These are phyloP conservation scores for Rotaria sp. DNA, from an alignment of 2,888 invertebrate species.

Conservation along the genomic window DNA sequence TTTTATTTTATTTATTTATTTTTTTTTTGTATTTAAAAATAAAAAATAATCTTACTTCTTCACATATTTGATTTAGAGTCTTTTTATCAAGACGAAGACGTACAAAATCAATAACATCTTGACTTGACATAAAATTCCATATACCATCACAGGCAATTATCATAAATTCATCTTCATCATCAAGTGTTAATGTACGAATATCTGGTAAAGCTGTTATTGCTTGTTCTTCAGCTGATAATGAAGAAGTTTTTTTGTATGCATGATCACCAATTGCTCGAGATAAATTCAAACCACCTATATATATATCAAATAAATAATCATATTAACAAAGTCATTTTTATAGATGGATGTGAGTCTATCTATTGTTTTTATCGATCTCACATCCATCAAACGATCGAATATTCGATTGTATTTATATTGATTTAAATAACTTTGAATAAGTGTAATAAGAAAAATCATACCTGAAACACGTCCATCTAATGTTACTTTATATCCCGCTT, in stretches of 20 bases:
- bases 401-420: too few relatives aligned
- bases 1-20: too few relatives aligned
- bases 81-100: conserved; percentile 63
- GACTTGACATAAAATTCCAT: conserved; percentile 94
- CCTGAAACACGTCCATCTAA: conserved; percentile 87
- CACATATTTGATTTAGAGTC: conserved; percentile 75
- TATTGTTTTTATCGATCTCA: too few relatives aligned
- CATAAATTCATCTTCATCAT: conserved; percentile 80
- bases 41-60: too few relatives aligned
- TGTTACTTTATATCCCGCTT: conserved; percentile 86
- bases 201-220: conserved; percentile 95
- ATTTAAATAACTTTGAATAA: too few relatives aligned
- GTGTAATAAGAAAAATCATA: too few relatives aligned
- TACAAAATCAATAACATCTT: conserved; percentile 86
- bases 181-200: conserved; percentile 67
- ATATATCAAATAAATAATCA: too few relatives aligned
- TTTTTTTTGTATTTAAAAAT: too few relatives aligned
- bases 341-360: too few relatives aligned
- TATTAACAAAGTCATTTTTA: too few relatives aligned
- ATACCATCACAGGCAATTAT: conserved; percentile 89
- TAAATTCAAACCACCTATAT: conserved; percentile 73
- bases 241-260: conserved; percentile 79
- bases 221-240: conserved; percentile 74
- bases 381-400: too few relatives aligned
- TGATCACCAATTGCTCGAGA: conserved; percentile 86